phyloP scores from a whole-genome alignment of 2,113 vertebrate species.

The Garra rufa region DNA sequence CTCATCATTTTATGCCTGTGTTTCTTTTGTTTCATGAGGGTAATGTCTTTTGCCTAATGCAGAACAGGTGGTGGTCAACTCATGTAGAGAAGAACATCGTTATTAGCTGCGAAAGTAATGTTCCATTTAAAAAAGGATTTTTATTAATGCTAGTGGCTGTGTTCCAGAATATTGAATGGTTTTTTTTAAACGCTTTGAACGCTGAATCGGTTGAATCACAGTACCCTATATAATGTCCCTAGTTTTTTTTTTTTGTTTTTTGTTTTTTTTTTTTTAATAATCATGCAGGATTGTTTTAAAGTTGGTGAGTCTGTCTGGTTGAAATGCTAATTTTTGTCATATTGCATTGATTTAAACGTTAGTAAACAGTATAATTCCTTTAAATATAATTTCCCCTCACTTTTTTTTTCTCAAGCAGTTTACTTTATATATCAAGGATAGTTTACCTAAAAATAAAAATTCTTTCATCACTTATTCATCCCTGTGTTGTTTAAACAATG shows the following conservation, averaged over 20 bases:
- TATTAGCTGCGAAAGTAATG: slow-evolving; percentile 8
- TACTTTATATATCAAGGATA: too few relatives aligned
- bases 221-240: background rate
- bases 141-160: background rate
- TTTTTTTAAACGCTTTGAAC: background rate
- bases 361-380: too few relatives aligned
- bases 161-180: background rate
- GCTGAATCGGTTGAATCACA: background rate
- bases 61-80: slow-evolving; percentile 7
- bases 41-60: slow-evolving; percentile 7
- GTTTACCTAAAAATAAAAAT: too few relatives aligned
- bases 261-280: background rate
- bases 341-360: background rate
- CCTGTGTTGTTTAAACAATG: background rate
- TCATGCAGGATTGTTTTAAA: background rate
- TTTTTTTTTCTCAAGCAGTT: too few relatives aligned
- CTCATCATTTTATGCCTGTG: slow-evolving; percentile 7
- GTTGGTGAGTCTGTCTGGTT: background rate
- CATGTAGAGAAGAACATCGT: background rate
- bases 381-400: too few relatives aligned
- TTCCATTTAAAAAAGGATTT: slow-evolving; percentile 2
- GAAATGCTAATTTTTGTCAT: background rate
- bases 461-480: background rate
- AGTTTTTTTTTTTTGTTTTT: background rate
- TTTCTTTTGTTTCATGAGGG: slow-evolving; percentile 16